Conservation (phyloP, 2,888 invertebrate genomes). For the Gnatocerus cornutus region DNA sequence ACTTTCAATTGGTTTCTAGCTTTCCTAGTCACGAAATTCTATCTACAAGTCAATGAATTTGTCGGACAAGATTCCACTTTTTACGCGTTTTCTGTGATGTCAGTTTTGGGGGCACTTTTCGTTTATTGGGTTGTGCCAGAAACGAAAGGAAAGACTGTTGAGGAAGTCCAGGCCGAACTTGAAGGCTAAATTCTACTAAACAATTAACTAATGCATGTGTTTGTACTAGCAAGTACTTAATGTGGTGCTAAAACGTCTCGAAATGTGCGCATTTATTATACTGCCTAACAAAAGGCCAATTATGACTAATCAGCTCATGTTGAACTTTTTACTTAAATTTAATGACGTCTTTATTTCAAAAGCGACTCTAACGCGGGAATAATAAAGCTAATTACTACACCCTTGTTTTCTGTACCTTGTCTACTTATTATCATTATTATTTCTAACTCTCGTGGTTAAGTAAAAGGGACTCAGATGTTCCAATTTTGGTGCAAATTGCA, state of each 20-base stretch:
- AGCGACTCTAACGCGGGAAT: no score
- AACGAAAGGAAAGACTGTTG: constrained; percentile 66
- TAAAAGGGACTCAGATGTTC: no score
- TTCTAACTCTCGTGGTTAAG: no score
- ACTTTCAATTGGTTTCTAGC: constrained; percentile 87
- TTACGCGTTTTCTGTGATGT: constrained; percentile 82
- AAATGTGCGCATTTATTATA: no score
- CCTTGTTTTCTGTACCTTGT: no score
- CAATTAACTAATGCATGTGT: not conserved
- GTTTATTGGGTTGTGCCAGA: constrained; percentile 64
- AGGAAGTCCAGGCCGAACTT: constrained; percentile 63
- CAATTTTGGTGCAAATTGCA: no score
- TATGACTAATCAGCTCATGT: no score
- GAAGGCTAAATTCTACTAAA: constrained; percentile 40
- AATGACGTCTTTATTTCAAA: no score
- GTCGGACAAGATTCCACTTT: constrained; percentile 79
- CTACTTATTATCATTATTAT: no score
- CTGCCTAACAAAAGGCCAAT: no score
- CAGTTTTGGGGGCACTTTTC: constrained; percentile 78
- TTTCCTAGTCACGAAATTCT: constrained; percentile 85
- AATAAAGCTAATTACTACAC: no score
- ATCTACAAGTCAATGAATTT: constrained; percentile 73
- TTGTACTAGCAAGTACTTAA: constrained; percentile 12
- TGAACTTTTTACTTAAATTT: no score
- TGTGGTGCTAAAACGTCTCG: constrained; percentile 6